Percentiles rank a stretch among this genome's conserved stretches.
phyloP scores from a whole-genome alignment of 2,888 invertebrate genomes.

The Aspidiotus destructor region DNA sequence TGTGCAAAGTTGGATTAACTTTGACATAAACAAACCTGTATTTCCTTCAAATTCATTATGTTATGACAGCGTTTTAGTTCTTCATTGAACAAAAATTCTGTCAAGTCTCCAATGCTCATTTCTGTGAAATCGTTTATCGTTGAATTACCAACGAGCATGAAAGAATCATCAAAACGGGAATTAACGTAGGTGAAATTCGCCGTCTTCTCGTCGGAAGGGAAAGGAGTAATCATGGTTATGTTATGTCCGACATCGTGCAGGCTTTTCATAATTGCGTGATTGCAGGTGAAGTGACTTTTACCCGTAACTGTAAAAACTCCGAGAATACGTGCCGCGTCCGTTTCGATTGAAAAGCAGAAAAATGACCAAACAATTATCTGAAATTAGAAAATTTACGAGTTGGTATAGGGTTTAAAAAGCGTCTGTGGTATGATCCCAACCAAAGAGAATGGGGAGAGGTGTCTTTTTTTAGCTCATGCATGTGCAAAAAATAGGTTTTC shows the following conservation, averaged over 20 bases:
- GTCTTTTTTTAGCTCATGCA: too few relatives aligned
- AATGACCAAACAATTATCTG: too few relatives aligned
- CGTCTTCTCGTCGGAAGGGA: neutral
- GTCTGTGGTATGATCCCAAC: too few relatives aligned
- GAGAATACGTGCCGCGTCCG: neutral
- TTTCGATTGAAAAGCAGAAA: too few relatives aligned
- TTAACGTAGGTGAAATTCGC: neutral
- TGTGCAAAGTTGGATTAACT: too few relatives aligned
- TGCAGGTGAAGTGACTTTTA: neutral
- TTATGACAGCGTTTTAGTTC: neutral
- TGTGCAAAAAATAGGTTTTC: too few relatives aligned
- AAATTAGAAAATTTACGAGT: too few relatives aligned
- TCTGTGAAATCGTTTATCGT: too few relatives aligned
- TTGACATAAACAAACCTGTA: neutral
- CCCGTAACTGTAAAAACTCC: neutral
- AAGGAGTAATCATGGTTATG: neutral
- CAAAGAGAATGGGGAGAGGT: too few relatives aligned
- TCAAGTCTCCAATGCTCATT: too few relatives aligned
- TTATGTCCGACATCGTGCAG: neutral
- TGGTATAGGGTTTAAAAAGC: too few relatives aligned
- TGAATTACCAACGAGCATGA: too few relatives aligned
- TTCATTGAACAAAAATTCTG: neutral
- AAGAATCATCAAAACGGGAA: neutral
- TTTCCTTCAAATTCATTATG: neutral
- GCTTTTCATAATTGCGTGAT: neutral